Conservation (phyloP, 2,797 vertebrate genomes). For the Darevskia nairensis region DNA sequence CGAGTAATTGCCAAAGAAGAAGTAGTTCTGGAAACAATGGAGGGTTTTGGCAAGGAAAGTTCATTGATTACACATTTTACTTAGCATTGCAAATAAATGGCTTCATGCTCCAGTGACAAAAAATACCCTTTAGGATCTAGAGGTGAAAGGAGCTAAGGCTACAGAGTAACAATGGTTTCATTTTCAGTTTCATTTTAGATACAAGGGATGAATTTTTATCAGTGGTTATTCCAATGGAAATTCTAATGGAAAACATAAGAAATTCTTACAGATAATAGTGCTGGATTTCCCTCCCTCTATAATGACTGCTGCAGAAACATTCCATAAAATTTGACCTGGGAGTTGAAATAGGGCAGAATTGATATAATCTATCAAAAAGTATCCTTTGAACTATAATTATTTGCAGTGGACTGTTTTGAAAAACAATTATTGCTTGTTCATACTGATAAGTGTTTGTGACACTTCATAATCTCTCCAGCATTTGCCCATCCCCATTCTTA, state of each 20-base stretch:
- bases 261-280: background rate
- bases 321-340: background rate
- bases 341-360: background rate
- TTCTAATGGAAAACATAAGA: too few relatives aligned
- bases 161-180: background rate
- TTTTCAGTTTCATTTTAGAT: background rate
- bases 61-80: background rate
- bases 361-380: background rate
- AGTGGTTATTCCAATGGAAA: background rate
- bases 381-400: background rate
- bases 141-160: background rate
- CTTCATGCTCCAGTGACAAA: background rate
- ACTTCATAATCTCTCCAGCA: background rate
- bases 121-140: background rate
- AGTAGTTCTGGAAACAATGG: background rate
- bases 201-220: background rate
- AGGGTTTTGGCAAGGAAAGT: background rate
- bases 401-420: background rate
- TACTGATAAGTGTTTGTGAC: background rate
- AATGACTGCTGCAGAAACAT: background rate
- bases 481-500: background rate
- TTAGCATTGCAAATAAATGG: background rate
- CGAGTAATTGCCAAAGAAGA: too few relatives aligned
- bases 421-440: background rate
- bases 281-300: background rate